These are phyloP conservation scores for Drosophila picticornis DNA, from an alignment of 2,888 invertebrate genomes.

Conservation along the genomic window DNA sequence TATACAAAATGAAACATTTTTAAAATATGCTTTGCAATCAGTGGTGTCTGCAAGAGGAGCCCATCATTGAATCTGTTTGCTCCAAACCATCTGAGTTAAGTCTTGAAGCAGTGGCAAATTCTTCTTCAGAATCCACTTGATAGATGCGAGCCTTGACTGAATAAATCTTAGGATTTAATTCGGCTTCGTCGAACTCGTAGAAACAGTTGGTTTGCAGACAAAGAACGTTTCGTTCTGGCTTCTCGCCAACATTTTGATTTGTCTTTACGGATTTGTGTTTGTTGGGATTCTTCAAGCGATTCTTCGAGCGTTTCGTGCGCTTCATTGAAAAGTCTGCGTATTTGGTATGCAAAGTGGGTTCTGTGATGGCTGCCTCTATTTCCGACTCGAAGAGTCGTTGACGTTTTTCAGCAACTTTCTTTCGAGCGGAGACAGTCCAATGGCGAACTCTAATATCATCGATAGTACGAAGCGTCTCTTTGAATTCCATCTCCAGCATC, in stretches of 20 bases:
- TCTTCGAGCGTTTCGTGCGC: conserved; percentile 3
- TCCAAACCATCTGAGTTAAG: neutral
- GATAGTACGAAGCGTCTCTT: conserved; percentile 43
- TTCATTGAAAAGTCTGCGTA: conserved; percentile 7
- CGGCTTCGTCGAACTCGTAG: conserved; percentile 7
- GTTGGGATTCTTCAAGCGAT: neutral
- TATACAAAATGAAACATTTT: neutral
- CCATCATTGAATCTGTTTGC: neutral
- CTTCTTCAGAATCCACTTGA: conserved; percentile 4
- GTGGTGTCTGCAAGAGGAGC: neutral
- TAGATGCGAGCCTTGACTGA: conserved; percentile 25
- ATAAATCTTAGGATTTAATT: neutral
- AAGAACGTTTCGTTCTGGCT: neutral
- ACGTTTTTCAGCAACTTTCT: conserved; percentile 8
- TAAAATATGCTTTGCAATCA: conserved; percentile 9
- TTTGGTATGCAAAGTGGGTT: conserved; percentile 12
- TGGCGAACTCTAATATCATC: conserved; percentile 52
- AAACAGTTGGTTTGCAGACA: conserved; percentile 10
- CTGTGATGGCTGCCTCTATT: conserved; percentile 61
- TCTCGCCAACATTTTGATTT: neutral
- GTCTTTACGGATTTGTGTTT: neutral
- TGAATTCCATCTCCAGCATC: conserved; percentile 51
- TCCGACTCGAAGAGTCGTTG: conserved; percentile 51
- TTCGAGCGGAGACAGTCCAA: conserved; percentile 22
- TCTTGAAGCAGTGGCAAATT: neutral